Evolutionary conservation across 2,888 invertebrate genomes (phyloP).

Genomic region (Pyrrhia umbra): DNA sequence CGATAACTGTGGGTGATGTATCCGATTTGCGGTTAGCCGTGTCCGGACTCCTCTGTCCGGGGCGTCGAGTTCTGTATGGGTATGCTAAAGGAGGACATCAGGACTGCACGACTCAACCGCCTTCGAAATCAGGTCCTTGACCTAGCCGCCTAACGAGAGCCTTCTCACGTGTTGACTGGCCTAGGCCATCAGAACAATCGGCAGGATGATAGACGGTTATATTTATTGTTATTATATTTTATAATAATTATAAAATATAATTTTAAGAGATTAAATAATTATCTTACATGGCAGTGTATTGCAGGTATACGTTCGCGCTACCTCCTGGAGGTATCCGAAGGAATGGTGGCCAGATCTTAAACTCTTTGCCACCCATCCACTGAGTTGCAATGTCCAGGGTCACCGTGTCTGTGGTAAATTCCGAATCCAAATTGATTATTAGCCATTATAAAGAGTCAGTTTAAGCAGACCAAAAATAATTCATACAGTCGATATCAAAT

Average conservation of each 20-base stretch:
- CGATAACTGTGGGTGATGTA: background rate
- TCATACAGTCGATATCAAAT: no score
- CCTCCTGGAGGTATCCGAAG: slow-evolving; percentile 66
- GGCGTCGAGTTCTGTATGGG: background rate
- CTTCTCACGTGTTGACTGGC: no score
- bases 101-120: no score
- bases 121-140: no score
- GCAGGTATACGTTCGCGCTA: slow-evolving; percentile 71
- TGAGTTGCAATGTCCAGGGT: slow-evolving; percentile 65
- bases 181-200: no score
- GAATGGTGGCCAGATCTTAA: slow-evolving; percentile 70
- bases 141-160: no score
- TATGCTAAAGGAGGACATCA: no score
- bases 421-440: no score
- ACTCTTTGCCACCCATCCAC: slow-evolving; percentile 70
- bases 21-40: background rate
- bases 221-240: background rate
- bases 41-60: background rate
- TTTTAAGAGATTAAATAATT: background rate
- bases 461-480: no score
- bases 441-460: no score
- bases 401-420: slow-evolving; percentile 64
- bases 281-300: slow-evolving; percentile 74
- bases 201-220: no score
- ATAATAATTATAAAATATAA: background rate